A percentile compares a stretch with the other conserved stretches of the same genome.
Evolutionary conservation across 2,797 vertebrate species (phyloP).

Genomic region (Accipiter badius): DNA sequence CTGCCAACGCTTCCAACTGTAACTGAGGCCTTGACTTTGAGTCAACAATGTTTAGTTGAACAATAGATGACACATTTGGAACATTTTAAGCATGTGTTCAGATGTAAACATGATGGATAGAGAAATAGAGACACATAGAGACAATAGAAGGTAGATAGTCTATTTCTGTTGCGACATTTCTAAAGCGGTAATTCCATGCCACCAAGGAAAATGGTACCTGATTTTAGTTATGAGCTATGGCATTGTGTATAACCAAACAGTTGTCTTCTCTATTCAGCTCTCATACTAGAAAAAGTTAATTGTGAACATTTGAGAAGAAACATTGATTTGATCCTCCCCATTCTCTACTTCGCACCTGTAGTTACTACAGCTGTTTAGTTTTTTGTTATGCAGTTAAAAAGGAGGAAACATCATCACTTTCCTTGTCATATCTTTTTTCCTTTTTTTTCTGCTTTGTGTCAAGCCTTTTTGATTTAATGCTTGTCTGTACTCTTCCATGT

Average conservation of each 20-base stretch:
- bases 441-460: background rate
- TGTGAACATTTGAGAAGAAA: background rate
- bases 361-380: background rate
- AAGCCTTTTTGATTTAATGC: slow-evolving; percentile 4
- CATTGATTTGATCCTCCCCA: background rate
- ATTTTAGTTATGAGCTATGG: background rate
- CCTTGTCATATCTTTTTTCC: background rate
- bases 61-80: background rate
- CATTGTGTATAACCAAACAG: background rate
- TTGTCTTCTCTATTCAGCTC: background rate
- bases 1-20: background rate
- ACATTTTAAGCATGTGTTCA: background rate
- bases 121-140: background rate
- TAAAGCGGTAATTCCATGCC: background rate
- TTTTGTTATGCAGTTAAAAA: background rate
- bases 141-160: background rate
- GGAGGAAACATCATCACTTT: background rate
- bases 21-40: background rate
- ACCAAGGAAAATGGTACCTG: background rate
- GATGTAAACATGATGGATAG: background rate
- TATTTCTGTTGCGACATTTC: background rate
- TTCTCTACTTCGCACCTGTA: background rate
- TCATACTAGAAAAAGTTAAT: background rate
- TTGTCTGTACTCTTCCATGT: background rate
- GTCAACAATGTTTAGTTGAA: background rate